A percentile compares a stretch with the other conserved stretches of the same genome.
These are phyloP conservation scores for Guaruba guarouba DNA, from an alignment of 2,113 vertebrate species.

Conservation along the genomic window DNA sequence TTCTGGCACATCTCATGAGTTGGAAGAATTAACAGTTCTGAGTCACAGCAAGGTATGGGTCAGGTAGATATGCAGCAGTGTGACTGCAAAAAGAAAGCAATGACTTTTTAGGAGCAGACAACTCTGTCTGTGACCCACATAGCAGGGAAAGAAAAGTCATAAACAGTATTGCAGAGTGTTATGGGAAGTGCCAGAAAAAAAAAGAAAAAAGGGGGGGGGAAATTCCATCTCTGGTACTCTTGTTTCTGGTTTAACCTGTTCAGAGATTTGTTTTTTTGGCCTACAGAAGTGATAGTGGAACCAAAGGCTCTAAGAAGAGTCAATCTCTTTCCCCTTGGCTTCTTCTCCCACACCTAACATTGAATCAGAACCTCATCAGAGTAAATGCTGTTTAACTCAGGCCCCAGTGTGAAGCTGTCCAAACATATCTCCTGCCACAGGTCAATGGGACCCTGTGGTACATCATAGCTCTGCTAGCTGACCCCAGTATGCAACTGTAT, in stretches of 20 bases:
- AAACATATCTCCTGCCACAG: neutral
- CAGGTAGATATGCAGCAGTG: neutral
- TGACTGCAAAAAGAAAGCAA: neutral
- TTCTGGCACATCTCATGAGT: neutral
- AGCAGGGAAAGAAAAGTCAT: neutral
- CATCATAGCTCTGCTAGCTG: neutral
- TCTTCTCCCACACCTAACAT: neutral
- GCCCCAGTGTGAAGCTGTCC: neutral
- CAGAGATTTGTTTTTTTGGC: neutral
- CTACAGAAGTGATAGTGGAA: fast-evolving
- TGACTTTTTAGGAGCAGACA: constrained; percentile 17
- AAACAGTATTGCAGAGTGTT: neutral
- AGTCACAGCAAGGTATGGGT: neutral
- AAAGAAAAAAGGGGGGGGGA: fast-evolving
- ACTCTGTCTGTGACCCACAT: constrained; percentile 22
- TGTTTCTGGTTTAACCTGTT: neutral
- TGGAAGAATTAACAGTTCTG: neutral
- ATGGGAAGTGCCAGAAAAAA: neutral
- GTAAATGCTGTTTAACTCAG: neutral
- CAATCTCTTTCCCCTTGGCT: neutral
- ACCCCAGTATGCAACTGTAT: neutral
- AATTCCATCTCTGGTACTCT: neutral
- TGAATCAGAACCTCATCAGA: neutral
- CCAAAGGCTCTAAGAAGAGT: neutral
- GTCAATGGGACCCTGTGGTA: neutral